Percentiles rank a stretch among this genome's conserved stretches.
Evolutionary conservation across 1,140 invertebrate species (phyloP).

Genomic region (Bradynema listronoti): DNA sequence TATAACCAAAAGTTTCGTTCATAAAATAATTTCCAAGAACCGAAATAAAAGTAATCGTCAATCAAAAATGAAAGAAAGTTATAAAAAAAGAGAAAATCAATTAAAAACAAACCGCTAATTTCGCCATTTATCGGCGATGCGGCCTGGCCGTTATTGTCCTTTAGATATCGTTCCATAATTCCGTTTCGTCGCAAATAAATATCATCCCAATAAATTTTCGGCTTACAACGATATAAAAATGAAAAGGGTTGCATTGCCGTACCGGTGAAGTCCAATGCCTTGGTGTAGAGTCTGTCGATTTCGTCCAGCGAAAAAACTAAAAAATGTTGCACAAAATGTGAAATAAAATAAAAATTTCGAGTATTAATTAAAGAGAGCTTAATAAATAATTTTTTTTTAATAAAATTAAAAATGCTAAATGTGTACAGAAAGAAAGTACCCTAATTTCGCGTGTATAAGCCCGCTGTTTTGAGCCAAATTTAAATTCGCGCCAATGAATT

Average conservation of each 20-base stretch:
- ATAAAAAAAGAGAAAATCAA: background rate
- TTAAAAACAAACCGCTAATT: constrained; percentile 40
- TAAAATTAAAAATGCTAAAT: too few relatives aligned
- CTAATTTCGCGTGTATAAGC: too few relatives aligned
- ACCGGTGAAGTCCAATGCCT: constrained; percentile 21
- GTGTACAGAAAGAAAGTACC: too few relatives aligned
- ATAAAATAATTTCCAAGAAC: too few relatives aligned
- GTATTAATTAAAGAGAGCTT: background rate
- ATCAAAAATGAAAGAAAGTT: too few relatives aligned
- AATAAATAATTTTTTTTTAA: too few relatives aligned
- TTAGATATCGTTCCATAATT: constrained; percentile 51
- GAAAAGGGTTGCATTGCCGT: constrained; percentile 28
- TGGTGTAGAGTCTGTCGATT: constrained; percentile 21
- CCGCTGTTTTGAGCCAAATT: too few relatives aligned
- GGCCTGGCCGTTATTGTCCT: constrained; percentile 55
- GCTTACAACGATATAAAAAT: constrained; percentile 52
- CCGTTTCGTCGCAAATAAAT: constrained; percentile 28
- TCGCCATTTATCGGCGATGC: constrained; percentile 46
- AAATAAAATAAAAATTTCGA: background rate
- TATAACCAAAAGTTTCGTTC: too few relatives aligned
- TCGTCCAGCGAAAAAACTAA: constrained; percentile 30
- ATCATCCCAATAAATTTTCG: constrained; percentile 52
- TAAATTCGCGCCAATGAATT: too few relatives aligned
- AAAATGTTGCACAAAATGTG: constrained; percentile 5
- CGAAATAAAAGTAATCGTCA: too few relatives aligned